Percentiles rank a stretch among this genome's conserved stretches.
Evolutionary conservation across 2,113 vertebrate genomes (phyloP).

Genomic region (Pholis gunnellus): DNA sequence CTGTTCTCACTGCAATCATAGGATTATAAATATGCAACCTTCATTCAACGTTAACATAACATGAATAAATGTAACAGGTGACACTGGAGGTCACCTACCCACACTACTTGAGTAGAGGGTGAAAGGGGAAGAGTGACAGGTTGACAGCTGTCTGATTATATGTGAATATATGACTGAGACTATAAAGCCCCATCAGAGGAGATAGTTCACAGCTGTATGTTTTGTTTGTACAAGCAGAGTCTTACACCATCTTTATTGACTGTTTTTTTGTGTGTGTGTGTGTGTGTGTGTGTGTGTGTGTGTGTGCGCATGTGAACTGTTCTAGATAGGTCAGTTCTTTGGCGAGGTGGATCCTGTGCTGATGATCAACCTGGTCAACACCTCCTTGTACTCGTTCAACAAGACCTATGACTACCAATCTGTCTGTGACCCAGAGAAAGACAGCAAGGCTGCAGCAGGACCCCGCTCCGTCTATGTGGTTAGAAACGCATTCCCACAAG

Average conservation of each 20-base stretch:
- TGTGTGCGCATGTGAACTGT: conserved; percentile 14
- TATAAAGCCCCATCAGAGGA: not conserved
- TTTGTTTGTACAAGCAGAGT: conserved; percentile 4
- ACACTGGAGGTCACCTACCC: not conserved
- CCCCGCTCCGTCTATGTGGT: conserved; percentile 92
- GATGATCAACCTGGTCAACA: conserved; percentile 93
- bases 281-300: not conserved
- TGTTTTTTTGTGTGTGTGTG: not conserved
- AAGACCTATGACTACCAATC: conserved; percentile 99
- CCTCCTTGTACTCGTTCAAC: conserved; percentile 93
- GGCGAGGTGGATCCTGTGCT: conserved; percentile 96
- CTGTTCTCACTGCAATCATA: not conserved
- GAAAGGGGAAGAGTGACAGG: not conserved
- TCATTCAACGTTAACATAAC: not conserved
- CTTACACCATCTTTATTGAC: not conserved
- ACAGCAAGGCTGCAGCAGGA: conserved; percentile 93
- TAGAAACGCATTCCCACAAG: conserved; percentile 54
- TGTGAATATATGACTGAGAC: not conserved
- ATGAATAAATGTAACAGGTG: not conserved
- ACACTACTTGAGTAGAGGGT: not conserved
- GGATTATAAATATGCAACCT: not conserved
- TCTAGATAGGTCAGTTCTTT: conserved; percentile 91
- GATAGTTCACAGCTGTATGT: not conserved
- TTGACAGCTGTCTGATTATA: not conserved
- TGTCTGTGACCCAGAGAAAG: conserved; percentile 92